These are phyloP conservation scores for Embidobia sp. DNA, from an alignment of 2,888 invertebrate genomes.

Conservation along the genomic window DNA sequence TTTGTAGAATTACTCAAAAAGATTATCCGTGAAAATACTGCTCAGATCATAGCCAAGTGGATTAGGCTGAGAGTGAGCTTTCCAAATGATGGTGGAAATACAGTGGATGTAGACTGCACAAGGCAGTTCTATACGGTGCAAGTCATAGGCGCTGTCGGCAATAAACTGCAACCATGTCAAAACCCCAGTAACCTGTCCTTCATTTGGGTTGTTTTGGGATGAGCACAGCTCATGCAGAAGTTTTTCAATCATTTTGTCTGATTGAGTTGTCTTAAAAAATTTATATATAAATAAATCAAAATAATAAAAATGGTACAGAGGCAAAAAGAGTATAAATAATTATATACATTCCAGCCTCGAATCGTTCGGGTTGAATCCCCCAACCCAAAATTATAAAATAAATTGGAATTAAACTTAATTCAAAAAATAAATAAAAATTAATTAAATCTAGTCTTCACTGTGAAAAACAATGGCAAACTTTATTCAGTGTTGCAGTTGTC, in stretches of 20 bases:
- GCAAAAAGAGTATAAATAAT: constrained; percentile 88
- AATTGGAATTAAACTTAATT: constrained; percentile 86
- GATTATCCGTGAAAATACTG: constrained; percentile 87
- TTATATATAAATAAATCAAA: constrained; percentile 78
- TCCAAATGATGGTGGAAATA: constrained; percentile 91
- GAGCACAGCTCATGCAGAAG: constrained; percentile 90
- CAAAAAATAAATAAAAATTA: constrained; percentile 88
- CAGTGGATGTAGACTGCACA: constrained; percentile 87
- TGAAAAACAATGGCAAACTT: too few species aligned
- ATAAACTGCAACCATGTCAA: constrained; percentile 88
- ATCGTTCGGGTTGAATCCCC: constrained; percentile 87
- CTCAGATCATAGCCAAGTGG: constrained; percentile 85
- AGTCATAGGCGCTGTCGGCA: constrained; percentile 75
- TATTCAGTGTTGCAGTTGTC: too few species aligned
- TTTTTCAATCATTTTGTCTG: constrained; percentile 88
- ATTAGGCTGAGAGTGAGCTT: constrained; percentile 84
- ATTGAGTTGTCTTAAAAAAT: constrained; percentile 75
- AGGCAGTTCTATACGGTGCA: constrained; percentile 71
- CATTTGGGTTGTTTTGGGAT: constrained; percentile 83
- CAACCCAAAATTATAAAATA: constrained; percentile 87
- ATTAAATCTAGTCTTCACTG: constrained; percentile 86
- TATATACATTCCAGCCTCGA: constrained; percentile 86
- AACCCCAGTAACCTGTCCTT: constrained; percentile 86
- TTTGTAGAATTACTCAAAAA: constrained; percentile 85
- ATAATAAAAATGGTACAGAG: constrained; percentile 86